phyloP scores from a whole-genome alignment of 2,797 vertebrate species.

The Enteromius unitaeniatus region DNA sequence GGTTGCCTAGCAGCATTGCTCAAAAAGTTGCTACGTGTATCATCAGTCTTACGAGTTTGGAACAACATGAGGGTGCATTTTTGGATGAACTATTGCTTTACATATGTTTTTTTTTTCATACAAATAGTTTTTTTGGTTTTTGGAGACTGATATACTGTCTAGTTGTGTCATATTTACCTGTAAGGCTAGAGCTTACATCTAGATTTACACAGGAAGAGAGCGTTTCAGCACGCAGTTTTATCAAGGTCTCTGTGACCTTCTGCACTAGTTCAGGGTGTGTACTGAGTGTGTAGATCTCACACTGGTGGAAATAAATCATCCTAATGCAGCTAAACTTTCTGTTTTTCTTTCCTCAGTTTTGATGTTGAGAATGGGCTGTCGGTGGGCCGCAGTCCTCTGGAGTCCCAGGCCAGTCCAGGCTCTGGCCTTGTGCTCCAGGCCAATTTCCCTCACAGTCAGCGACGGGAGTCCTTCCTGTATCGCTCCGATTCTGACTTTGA shows the following conservation, averaged over 20 bases:
- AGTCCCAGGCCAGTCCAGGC: constrained; percentile 82
- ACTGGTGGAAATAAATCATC: neutral
- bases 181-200: constrained; percentile 29
- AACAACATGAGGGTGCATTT: too few relatives aligned
- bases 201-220: neutral
- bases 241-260: constrained; percentile 14
- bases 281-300: neutral
- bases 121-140: neutral
- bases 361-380: constrained; percentile 91
- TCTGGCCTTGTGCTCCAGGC: constrained; percentile 83
- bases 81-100: neutral
- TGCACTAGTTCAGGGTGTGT: neutral
- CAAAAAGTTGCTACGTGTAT: too few relatives aligned
- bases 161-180: constrained; percentile 1
- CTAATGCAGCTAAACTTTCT: neutral
- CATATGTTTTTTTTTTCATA: neutral
- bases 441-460: constrained; percentile 86
- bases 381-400: constrained; percentile 78
- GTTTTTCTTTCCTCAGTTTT: constrained; percentile 77
- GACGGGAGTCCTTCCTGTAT: constrained; percentile 93
- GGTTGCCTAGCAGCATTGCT: too few relatives aligned
- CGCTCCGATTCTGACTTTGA: constrained; percentile 93
- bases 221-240: neutral
- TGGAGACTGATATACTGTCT: too few relatives aligned
- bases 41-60: too few relatives aligned